A percentile compares a stretch with the other conserved stretches of the same genome.
Conservation (phyloP, 2,113 vertebrate species). For the Sylvia atricapilla region DNA sequence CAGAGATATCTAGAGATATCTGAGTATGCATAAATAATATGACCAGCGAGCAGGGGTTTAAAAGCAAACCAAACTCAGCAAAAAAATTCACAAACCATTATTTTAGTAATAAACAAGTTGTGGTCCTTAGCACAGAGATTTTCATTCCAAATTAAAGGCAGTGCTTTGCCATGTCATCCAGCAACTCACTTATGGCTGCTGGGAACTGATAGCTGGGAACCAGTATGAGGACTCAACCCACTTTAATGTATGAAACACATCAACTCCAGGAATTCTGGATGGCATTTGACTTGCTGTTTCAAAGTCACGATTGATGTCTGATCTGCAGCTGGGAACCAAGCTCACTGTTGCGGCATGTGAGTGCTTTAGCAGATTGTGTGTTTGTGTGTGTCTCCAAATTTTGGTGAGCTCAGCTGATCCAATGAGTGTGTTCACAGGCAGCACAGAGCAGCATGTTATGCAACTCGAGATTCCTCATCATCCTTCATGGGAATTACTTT, state of each 20-base stretch:
- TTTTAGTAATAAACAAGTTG: neutral
- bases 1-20: neutral
- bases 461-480: neutral
- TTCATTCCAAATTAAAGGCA: neutral
- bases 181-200: neutral
- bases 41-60: neutral
- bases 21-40: neutral
- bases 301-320: neutral
- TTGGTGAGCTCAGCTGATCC: neutral
- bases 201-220: neutral
- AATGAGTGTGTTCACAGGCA: neutral
- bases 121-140: neutral
- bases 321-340: neutral
- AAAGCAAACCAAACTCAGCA: neutral
- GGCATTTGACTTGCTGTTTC: neutral
- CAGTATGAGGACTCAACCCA: neutral
- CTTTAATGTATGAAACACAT: fast-evolving
- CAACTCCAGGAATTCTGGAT: neutral
- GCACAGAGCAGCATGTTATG: neutral
- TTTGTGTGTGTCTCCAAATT: neutral
- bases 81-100: neutral
- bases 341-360: neutral
- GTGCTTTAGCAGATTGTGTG: neutral
- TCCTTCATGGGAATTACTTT: neutral
- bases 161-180: neutral